A percentile compares a stretch with the other conserved stretches of the same genome.
These are phyloP conservation scores for Zalophus californianus DNA, from an alignment of 2,797 vertebrate species.

Conservation along the genomic window DNA sequence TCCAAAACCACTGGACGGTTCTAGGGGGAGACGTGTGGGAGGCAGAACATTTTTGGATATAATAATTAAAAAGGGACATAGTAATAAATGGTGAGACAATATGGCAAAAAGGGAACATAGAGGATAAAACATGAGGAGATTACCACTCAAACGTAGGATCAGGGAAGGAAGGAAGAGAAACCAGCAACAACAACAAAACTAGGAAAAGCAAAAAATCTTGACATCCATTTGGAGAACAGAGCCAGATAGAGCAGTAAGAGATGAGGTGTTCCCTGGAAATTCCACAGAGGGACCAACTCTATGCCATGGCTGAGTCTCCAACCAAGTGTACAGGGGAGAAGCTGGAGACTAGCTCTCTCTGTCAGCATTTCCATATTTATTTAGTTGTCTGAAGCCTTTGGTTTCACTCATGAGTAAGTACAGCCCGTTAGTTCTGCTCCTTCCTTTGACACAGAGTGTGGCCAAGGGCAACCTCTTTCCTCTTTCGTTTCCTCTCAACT, in stretches of 20 bases:
- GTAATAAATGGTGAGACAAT: background rate
- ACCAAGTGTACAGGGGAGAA: background rate
- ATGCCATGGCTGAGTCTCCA: background rate
- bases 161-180: background rate
- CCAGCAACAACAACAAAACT: background rate
- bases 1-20: background rate
- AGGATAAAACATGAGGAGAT: background rate
- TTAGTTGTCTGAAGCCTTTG: slow-evolving; percentile 11
- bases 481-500: background rate
- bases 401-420: background rate
- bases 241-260: background rate
- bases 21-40: background rate
- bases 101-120: background rate
- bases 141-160: background rate
- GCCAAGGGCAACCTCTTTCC: background rate
- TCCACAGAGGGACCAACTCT: background rate
- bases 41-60: background rate
- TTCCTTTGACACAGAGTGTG: background rate
- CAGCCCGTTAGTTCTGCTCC: background rate
- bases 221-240: background rate
- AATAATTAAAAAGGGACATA: background rate
- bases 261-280: background rate
- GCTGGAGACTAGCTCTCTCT: background rate
- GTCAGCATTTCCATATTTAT: background rate
- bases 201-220: background rate